Conservation (phyloP, 2,113 vertebrate genomes). For the Oryzias javanicus region DNA sequence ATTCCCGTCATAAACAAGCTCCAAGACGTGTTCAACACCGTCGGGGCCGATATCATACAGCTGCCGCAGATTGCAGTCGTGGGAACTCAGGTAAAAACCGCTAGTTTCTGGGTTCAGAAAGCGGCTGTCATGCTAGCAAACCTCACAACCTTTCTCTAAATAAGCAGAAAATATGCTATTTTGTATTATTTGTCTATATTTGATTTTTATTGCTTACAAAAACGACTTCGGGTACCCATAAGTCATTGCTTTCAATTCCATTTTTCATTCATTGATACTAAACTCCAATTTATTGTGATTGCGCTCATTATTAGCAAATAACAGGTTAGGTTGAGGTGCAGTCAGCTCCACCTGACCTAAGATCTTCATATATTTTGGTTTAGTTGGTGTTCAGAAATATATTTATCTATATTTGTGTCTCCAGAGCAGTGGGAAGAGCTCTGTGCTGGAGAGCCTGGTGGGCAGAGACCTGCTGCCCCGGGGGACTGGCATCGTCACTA, state of each 20-base stretch:
- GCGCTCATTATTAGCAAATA: too few species aligned
- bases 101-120: slow-evolving; percentile 2
- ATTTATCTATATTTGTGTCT: slow-evolving; percentile 41
- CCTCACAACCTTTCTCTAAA: slow-evolving; percentile 21
- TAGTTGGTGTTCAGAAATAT: not conserved
- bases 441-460: slow-evolving; percentile 95
- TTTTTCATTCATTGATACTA: too few species aligned
- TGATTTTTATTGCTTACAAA: too few species aligned
- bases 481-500: slow-evolving; percentile 93
- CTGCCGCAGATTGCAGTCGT: slow-evolving; percentile 97
- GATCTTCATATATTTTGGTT: not conserved
- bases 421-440: slow-evolving; percentile 99
- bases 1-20: slow-evolving; percentile 98
- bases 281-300: too few species aligned
- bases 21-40: slow-evolving; percentile 97
- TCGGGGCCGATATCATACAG: slow-evolving; percentile 95
- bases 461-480: slow-evolving; percentile 93
- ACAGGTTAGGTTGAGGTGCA: too few species aligned
- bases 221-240: too few species aligned
- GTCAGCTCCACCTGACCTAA: too few species aligned
- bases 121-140: slow-evolving; percentile 40
- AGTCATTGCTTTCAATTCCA: too few species aligned
- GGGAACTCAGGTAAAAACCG: slow-evolving; percentile 89
- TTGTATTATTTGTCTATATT: too few species aligned
- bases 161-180: not conserved